phyloP scores from a whole-genome alignment of 1,140 invertebrate genomes.

The Anagrus nilaparvatae region DNA sequence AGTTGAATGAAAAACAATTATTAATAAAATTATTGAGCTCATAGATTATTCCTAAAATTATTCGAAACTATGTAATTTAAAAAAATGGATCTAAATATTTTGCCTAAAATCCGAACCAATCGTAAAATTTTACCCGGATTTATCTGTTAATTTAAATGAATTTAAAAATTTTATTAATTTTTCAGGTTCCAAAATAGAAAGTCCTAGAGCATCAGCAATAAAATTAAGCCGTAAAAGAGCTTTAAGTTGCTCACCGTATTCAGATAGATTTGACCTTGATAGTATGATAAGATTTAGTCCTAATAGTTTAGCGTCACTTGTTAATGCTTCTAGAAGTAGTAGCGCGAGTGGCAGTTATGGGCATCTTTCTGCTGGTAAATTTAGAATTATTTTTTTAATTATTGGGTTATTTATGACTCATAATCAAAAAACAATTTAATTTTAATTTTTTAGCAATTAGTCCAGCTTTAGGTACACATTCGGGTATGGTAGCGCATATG shows the following conservation, averaged over 20 bases:
- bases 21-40: too few relatives aligned
- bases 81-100: too few relatives aligned
- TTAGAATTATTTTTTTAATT: conserved; percentile 19
- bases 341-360: conserved; percentile 87
- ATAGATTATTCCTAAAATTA: too few relatives aligned
- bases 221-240: conserved; percentile 79
- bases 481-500: conserved; percentile 53
- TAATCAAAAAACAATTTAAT: neutral
- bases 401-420: conserved; percentile 2
- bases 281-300: conserved; percentile 92
- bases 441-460: conserved; percentile 41
- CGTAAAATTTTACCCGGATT: too few relatives aligned
- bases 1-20: too few relatives aligned
- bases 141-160: too few relatives aligned
- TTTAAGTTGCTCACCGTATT: conserved; percentile 87
- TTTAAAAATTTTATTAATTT: conserved; percentile 17
- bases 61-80: too few relatives aligned
- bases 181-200: conserved; percentile 59
- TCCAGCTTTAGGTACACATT: conserved; percentile 57
- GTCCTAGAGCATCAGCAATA: conserved; percentile 50
- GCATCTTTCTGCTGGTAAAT: conserved; percentile 77
- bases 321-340: conserved; percentile 76
- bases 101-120: too few relatives aligned
- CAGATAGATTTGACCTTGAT: conserved; percentile 87
- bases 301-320: conserved; percentile 82